Evolutionary conservation across 37 sponge, comb jelly and placozoan species (phyloP), one percentile per base, ranked within the genome.

Genomic region (Geodia barretti): DNA sequence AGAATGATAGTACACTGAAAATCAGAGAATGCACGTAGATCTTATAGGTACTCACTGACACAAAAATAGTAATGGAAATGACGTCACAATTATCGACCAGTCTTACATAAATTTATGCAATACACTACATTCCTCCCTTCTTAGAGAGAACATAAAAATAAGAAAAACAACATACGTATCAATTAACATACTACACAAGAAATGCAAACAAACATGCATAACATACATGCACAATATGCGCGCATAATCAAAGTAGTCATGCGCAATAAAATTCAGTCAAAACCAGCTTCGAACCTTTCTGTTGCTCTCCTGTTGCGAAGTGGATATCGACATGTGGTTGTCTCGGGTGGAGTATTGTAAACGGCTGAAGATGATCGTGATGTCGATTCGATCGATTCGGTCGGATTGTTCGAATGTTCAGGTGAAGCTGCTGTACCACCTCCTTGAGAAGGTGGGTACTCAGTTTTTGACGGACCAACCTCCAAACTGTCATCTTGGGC

Each of bases 401-500:
- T n/a, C n/a, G n/a, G n/a, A n/a, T n/a, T n/a, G n/a, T n/a, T n/a
- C n/a, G n/a, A n/a, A n/a, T n/a, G n/a, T n/a, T n/a, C n/a, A n/a
- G n/a, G n/a, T n/a, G n/a, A n/a, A n/a, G n/a, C n/a, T n/a, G n/a
- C n/a, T n/a, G n/a, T n/a, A n/a, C 54, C 54, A 47, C 54, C 14
- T 47, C 54, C 54, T 47, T 47, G 54, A 47, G 54, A 47, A 47
- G 54, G 14, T 17, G 7, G 11, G 54, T 14, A 17, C 7, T 47
- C 54, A 17, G 14, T 47, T 47, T 47, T 47, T 47, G 11, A 7
- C 7, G 54, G 54, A 47, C 58, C 75, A 21, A 66, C 80, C 7
- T 79, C 80, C 1, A 31, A 69, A 31, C 80, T 69, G 32, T 69
- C 58, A 5, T 79, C 70, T 4, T 78, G 79, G 30, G n/a, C n/a